Percentiles rank a stretch among this genome's conserved stretches.
Evolutionary conservation across 2,888 invertebrate species (phyloP).

Genomic region (Melieria picta): DNA sequence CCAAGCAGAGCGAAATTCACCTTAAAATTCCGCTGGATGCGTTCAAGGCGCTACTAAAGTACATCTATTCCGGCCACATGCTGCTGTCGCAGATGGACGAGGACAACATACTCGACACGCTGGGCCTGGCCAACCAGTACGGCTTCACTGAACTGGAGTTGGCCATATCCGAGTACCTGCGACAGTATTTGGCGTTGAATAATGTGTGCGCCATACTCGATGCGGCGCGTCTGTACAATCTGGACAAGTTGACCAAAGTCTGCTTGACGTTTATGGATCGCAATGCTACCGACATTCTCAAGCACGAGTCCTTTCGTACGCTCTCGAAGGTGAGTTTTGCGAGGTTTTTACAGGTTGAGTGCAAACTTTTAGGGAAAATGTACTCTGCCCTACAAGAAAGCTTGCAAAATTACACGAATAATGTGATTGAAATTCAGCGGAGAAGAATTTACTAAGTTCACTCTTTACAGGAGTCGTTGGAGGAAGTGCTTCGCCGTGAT

Average conservation of each 20-base stretch:
- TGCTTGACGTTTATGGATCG: constrained; percentile 92
- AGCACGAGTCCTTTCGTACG: constrained; percentile 84
- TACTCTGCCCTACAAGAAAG: too few species aligned
- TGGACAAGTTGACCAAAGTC: constrained; percentile 76
- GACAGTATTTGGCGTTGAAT: constrained; percentile 84
- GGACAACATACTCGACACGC: constrained; percentile 76
- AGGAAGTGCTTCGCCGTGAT: constrained; percentile 87
- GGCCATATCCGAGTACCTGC: constrained; percentile 92
- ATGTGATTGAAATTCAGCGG: background rate
- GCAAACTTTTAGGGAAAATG: too few species aligned
- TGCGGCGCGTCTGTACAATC: constrained; percentile 79
- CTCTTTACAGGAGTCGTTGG: constrained; percentile 73
- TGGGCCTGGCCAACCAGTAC: constrained; percentile 94
- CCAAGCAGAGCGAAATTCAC: constrained; percentile 82
- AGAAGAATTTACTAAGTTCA: background rate
- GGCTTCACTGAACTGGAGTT: constrained; percentile 92
- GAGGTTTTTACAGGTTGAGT: background rate
- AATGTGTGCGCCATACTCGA: constrained; percentile 97
- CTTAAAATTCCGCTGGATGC: constrained; percentile 84
- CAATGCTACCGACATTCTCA: constrained; percentile 85
- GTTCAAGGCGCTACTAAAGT: constrained; percentile 89
- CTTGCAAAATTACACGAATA: too few species aligned
- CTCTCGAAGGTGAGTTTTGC: constrained; percentile 75
- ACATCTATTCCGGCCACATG: constrained; percentile 92
- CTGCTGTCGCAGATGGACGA: constrained; percentile 74